Evolutionary conservation across 2,113 vertebrate genomes (phyloP), one percentile per base, ranked within the genome.

Genomic region (Oryzias celebensis): DNA sequence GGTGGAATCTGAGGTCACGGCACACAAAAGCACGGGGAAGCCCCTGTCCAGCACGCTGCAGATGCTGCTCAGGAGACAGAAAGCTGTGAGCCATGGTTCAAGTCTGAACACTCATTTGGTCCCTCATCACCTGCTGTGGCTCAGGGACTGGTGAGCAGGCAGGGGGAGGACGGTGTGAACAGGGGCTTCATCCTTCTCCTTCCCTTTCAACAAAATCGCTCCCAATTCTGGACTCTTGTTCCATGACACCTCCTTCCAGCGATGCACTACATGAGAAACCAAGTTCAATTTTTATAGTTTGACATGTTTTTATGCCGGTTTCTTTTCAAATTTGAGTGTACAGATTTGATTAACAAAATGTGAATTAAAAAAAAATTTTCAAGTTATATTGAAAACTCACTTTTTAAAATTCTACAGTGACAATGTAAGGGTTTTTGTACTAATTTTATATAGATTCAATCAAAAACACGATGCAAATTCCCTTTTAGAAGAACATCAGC

Each of bases 1-100:
- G 10, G 94, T 98, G 74, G 96, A 98, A 79, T 98, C 97, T 0
- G 95, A 92, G 16, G 95, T 95, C 69, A 97, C 94, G 17, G 94
- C 93, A 44, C 95, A 97, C 87, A 98, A 68, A 53, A 93, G 85
- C 83, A 90, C 52, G 2, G 89, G 79, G 14, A 61, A 69, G 31
- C 87, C 87, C 51, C 72, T 43, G 69, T 80, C 87, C 83, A 93
- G 60, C 46, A 91, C 61, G 0, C 80, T 83, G 22, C 90, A 88
- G 14, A 94, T 68, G 64, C 93, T 94, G 58, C 56, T 45, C 7
- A 41, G 17, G 17, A 67, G 52, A 54, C 14, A 12, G 31, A 16
- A 28, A 14, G 0, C 10, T 36, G 17, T 10, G 0, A 56, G 7
- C 17, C 5, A 47, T 0, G 4, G 13, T 20, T 10, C 20, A 13